Base-by-base conservation (phyloP, 2,797 vertebrate species). In the Iguana delicatissima region DNA sequence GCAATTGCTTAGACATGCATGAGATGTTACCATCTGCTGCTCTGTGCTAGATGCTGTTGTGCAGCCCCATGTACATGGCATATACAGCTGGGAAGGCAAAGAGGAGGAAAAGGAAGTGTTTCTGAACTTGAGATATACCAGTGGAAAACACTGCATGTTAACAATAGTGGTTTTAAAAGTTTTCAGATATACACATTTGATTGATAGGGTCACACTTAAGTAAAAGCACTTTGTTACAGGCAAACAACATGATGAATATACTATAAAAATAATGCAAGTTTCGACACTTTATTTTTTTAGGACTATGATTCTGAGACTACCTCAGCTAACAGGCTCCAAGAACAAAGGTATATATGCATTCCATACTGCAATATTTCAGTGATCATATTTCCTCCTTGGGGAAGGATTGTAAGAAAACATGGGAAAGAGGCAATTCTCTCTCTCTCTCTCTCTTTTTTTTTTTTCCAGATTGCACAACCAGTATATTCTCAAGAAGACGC, bases 1-100 rank as follows among this genome's bases (percentile, higher is more conserved):
- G 82, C 64, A 95, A 93, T 95, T 95, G 94, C 93, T 96, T 94
- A 91, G 92, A 92, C 0, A 72, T 80, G 88, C 92, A 79, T 84
- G 80, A 69, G 59, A 90, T 84, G 50, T 26, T 93, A 91, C 91
- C 92, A 93, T 95, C 92, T 95, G 92, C 82, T 94, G 92, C 94
- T 95, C 94, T 96, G 85, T 86, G 18, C 24, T 79, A 59, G 29
- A 50, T 94, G 88, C 91, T 89, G 90, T 94, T 93, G 87, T 92
- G 91, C 67, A 90, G 74, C 62, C 93, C 89, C 90, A 64, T 57
- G 84, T 85, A 80, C 67, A 46, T n/a, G 81, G 86, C 84, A 26
- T 76, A 86, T 84, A 29, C 67, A 72, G 20, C 79, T 69, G 74
- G 29, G 52, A 86, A 64, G 81, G 85, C 69, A 72, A 52, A 94